Evolutionary conservation across 2,113 vertebrate genomes (phyloP).

Genomic region (Nothoprocta pentlandii): DNA sequence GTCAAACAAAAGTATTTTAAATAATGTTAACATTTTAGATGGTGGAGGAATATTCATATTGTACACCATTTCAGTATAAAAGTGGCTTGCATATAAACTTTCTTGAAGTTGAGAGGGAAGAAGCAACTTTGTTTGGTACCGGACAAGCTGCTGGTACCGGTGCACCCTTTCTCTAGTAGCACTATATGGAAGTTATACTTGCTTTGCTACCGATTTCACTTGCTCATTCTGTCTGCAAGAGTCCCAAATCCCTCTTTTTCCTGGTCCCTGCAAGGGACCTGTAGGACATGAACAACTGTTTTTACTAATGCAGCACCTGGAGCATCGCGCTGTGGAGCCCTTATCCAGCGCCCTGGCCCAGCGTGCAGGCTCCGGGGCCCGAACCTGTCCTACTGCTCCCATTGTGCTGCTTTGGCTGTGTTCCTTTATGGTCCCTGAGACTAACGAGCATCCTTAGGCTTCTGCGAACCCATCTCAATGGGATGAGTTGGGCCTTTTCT

Average conservation of each 20-base stretch:
- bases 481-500: background rate
- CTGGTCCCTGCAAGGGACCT: background rate
- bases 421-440: background rate
- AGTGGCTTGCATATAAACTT: background rate
- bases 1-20: slow-evolving; percentile 12
- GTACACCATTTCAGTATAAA: slow-evolving; percentile 21
- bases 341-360: background rate
- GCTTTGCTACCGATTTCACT: background rate
- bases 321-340: accelerated
- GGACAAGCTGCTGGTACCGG: background rate
- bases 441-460: background rate
- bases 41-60: background rate
- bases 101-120: background rate
- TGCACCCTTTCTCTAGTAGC: background rate
- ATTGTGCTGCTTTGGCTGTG: background rate
- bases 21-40: slow-evolving; percentile 15
- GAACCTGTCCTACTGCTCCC: background rate
- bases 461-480: background rate
- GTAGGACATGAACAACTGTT: background rate
- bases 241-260: background rate
- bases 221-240: background rate
- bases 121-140: background rate
- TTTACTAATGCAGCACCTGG: background rate
- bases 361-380: accelerated
- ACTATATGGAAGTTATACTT: background rate